Evolutionary conservation across 2,113 vertebrate genomes (phyloP), one percentile per base, ranked within the genome.

Genomic region (Gobio gobio): DNA sequence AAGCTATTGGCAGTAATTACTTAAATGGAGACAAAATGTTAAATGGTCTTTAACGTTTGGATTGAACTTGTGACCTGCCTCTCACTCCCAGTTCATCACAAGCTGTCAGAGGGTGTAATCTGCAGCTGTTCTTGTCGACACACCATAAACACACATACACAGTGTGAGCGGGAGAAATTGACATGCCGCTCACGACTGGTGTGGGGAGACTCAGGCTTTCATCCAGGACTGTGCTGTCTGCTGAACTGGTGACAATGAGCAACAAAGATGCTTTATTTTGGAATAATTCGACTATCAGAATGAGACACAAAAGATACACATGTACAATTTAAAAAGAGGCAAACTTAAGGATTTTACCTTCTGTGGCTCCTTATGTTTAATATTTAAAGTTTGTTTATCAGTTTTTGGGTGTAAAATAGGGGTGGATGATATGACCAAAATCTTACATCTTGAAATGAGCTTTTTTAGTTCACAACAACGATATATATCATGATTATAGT

Each of bases 201-300:
- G 18, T 49, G 47, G 33, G 81, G 56, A 85, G 56, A 54, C n/a
- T 13, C 45, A 70, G 59, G 61, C 45, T 85, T 85, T 79, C 68
- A 84, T 72, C 64, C 54, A 33, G 61, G 51, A 8, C 54, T 75
- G 58, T 49, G 29, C 75, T 78, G 75, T 85, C 76, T 82, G 40
- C 68, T 77, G 59, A 33, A 51, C 64, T 74, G 54, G 70, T 54
- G 64, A 59, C 54, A 75, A 56, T 51, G 40, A 16, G 20, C 64
- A 26, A 29, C 66, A 81, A 63, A 85, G 54, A 72, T 80, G 66
- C 7, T 58, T 70, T 47, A 59, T 78, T 78, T 78, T 2, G 4
- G 14, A 58, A 56, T 80, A 70, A 81, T 86, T 64, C 8, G 61
- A 54, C 58, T 10, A 54, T 76, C 73, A 54, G 49, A 74, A 74